Percentiles rank a stretch among this genome's conserved stretches.
Evolutionary conservation across 2,888 invertebrate genomes (phyloP).

Genomic region (Leucozona laternaria): DNA sequence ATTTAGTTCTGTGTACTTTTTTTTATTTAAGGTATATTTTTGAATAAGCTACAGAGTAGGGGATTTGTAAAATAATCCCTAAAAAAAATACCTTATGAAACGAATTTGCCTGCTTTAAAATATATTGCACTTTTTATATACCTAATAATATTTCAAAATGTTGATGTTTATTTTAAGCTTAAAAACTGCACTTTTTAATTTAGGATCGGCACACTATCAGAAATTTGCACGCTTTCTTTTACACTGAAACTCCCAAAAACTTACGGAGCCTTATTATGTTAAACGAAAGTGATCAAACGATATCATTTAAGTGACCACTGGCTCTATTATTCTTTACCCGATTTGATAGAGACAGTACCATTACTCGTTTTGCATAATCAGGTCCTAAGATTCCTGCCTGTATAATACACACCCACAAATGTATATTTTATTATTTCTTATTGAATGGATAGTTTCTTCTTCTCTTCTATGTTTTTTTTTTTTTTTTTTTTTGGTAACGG

Average conservation of each 20-base stretch:
- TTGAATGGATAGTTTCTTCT: not conserved
- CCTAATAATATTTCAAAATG: not conserved
- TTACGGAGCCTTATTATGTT: not conserved
- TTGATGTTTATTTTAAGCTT: not conserved
- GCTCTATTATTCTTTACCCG: not conserved
- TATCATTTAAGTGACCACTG: not conserved
- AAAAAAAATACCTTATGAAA: not conserved
- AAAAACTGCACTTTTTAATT: not conserved
- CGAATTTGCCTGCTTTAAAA: not conserved
- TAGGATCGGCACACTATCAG: not conserved
- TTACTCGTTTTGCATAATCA: not conserved
- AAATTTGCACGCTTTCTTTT: slow-evolving; percentile 5
- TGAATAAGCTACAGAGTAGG: too few relatives aligned
- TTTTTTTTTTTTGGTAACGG: slow-evolving; percentile 34
- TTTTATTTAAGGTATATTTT: too few relatives aligned
- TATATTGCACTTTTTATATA: not conserved
- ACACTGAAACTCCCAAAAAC: not conserved
- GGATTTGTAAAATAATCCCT: not conserved
- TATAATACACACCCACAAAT: not conserved
- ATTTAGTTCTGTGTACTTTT: too few relatives aligned
- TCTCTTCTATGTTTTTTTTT: slow-evolving; percentile 31
- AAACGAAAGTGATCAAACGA: not conserved
- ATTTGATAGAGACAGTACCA: not conserved
- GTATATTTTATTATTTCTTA: slow-evolving; percentile 33
- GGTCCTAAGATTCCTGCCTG: not conserved